A percentile compares a stretch with the other conserved stretches of the same genome.
These are phyloP conservation scores for Myripristis murdjan DNA, from an alignment of 2,797 vertebrate species.

Conservation along the genomic window DNA sequence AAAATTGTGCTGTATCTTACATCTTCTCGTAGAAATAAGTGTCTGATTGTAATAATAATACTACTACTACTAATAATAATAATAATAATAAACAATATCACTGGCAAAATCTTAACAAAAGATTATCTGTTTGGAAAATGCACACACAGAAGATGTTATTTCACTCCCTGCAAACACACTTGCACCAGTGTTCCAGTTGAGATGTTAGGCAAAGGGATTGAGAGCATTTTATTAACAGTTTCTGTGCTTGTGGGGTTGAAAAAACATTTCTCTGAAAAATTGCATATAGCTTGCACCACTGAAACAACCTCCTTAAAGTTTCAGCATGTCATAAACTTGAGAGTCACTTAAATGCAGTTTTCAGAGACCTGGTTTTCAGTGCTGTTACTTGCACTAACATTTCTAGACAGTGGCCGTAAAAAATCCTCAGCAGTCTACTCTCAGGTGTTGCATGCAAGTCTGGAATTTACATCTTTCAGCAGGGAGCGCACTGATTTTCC, in stretches of 20 bases:
- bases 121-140: too few species aligned
- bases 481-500: too few species aligned
- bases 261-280: not conserved
- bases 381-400: not conserved
- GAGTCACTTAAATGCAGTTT: too few species aligned
- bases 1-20: not conserved
- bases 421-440: too few species aligned
- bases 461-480: too few species aligned
- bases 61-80: too few species aligned
- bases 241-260: not conserved
- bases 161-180: too few species aligned
- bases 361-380: not conserved
- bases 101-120: not conserved
- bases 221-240: not conserved
- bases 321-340: too few species aligned
- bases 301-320: not conserved
- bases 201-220: not conserved
- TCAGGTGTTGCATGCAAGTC: too few species aligned
- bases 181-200: not conserved
- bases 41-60: not conserved
- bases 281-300: not conserved
- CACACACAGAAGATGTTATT: too few species aligned
- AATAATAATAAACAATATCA: too few species aligned
- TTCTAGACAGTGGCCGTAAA: too few species aligned
- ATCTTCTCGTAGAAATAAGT: not conserved